Conservation (phyloP, 2,113 vertebrate genomes). For the Corythornis cristatus region DNA sequence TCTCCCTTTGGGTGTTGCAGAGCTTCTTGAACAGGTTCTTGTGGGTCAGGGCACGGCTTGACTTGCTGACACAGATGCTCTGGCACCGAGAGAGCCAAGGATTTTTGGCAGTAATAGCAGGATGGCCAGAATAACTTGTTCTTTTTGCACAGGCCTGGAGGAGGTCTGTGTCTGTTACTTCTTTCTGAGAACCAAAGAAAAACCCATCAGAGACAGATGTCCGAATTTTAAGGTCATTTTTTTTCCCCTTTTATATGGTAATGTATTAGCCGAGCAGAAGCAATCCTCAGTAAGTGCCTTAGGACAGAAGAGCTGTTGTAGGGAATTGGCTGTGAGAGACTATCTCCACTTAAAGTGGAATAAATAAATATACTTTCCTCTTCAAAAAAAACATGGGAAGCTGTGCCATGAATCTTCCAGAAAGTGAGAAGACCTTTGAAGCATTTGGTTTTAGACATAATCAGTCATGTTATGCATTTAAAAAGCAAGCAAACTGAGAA, state of each 20-base stretch:
- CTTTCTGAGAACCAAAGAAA: not conserved
- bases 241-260: constrained; percentile 9
- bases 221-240: constrained; percentile 44
- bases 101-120: not conserved
- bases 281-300: not conserved
- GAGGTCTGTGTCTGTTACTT: not conserved
- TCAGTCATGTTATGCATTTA: not conserved
- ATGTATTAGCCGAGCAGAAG: constrained; percentile 14
- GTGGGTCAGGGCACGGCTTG: not conserved
- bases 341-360: constrained; percentile 12
- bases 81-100: not conserved
- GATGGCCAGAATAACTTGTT: not conserved
- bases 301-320: constrained; percentile 21
- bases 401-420: constrained; percentile 27
- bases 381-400: constrained; percentile 11
- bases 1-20: not conserved
- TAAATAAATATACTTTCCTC: constrained; percentile 36
- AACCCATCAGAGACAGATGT: constrained; percentile 33
- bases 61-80: not conserved
- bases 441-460: not conserved
- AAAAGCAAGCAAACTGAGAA: not conserved
- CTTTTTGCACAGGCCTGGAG: not conserved
- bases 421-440: constrained; percentile 8
- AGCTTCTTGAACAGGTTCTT: not conserved
- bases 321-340: constrained; percentile 29